phyloP scores from a whole-genome alignment of 1,140 invertebrate genomes.

The Hyphantria cunea region DNA sequence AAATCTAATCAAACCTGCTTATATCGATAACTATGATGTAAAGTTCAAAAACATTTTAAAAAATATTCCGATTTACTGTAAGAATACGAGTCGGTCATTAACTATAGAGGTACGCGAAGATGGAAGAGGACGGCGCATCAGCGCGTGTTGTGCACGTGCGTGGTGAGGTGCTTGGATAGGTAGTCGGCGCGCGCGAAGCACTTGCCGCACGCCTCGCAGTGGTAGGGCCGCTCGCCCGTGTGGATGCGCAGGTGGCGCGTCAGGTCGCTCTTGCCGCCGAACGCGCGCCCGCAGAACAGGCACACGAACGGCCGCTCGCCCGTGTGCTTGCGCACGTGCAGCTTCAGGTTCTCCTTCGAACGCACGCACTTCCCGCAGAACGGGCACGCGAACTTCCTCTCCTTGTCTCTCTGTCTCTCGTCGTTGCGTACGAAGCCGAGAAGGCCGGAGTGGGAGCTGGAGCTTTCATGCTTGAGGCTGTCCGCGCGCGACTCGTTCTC shows the following conservation, averaged over 20 bases:
- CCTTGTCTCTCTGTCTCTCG: slow-evolving; percentile 86
- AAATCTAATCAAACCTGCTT: slow-evolving; percentile 74
- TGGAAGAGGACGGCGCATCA: slow-evolving; percentile 66
- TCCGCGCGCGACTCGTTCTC: slow-evolving; percentile 70
- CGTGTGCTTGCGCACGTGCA: slow-evolving; percentile 94
- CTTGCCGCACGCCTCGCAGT: slow-evolving; percentile 95
- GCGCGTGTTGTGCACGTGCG: slow-evolving; percentile 90
- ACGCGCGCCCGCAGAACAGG: slow-evolving; percentile 92
- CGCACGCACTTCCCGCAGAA: slow-evolving; percentile 95
- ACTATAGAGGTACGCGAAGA: slow-evolving; percentile 60
- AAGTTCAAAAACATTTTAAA: slow-evolving; percentile 79
- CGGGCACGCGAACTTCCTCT: slow-evolving; percentile 90
- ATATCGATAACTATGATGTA: slow-evolving; percentile 67
- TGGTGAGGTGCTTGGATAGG: slow-evolving; percentile 94
- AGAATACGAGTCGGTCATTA: slow-evolving; percentile 69
- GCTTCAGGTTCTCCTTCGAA: slow-evolving; percentile 93
- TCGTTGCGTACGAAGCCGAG: slow-evolving; percentile 85
- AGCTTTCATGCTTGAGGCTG: slow-evolving; percentile 61
- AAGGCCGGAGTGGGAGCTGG: slow-evolving; percentile 83
- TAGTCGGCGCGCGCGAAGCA: slow-evolving; percentile 95
- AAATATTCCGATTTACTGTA: slow-evolving; percentile 77
- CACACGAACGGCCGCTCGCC: slow-evolving; percentile 94
- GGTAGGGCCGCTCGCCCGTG: slow-evolving; percentile 93
- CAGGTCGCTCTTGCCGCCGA: slow-evolving; percentile 93
- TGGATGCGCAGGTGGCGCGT: slow-evolving; percentile 93